Base-by-base conservation (phyloP, 2,797 vertebrate genomes). In the Helostoma temminkii region DNA sequence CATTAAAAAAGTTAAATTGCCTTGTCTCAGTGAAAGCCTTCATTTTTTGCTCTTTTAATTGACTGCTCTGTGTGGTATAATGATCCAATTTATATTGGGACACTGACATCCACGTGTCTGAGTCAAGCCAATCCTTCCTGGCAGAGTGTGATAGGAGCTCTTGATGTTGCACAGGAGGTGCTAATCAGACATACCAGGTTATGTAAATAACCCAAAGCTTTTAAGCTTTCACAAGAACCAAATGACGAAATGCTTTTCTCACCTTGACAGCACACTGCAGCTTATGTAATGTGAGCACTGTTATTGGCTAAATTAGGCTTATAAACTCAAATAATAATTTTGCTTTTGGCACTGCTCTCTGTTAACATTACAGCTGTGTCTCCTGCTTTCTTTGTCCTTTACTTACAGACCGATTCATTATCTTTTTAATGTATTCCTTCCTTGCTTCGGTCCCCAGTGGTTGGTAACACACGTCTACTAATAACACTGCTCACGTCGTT, bases 121-220 rank as follows among this genome's bases (percentile, higher is more conserved):
- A 57, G 42, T 62, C 19, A 57, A 48, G 74, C 43, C 68, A 30
- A 55, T 75, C 37, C 46, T 50, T 21, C 45, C 60, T 70, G 50
- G 52, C 41, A 46, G 57, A 19, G 22, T 45, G 60, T 42, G 41
- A 74, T 46, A 39, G 32, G 26, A 74, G 41, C 71, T 56, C 30
- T 37, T 58, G 48, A 74, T 49, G 59, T 77, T 8, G 4, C 57
- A 43, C 55, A 52, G 21, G 55, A 70, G 43, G 52, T 36, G 66
- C 60, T 83, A 74, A 77, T 81, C 86, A 85, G 25, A 76, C 66
- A 81, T 49, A 65, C 26, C 41, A 55, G 63, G 62, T 60, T 49
- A 59, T 65, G 56, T 39, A 83, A 86, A 81, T 48, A 76, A 74
- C 48, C 50, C 46, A 71, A 71, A 86, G 76, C 78, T 56, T 71